Evolutionary conservation across 1,140 invertebrate genomes (phyloP), one percentile per base, ranked within the genome.

Genomic region (Macrosteles quadrilineatus): DNA sequence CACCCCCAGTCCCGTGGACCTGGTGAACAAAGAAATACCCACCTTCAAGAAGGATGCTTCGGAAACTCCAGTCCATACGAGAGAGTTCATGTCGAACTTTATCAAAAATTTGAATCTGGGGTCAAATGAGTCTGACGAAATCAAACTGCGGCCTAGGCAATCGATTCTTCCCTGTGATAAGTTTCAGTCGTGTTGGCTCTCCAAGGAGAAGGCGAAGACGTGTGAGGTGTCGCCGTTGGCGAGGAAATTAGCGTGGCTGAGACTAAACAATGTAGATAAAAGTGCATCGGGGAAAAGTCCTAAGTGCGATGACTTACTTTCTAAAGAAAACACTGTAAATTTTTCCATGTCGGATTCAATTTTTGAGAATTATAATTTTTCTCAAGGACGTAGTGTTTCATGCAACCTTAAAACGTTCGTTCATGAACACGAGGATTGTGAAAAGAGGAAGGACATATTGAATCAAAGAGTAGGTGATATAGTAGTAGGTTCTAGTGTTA

Each of bases 1-100:
- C 0, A 36, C 70, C 21, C 70, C 71, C 3, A 75, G 74, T 31
- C 75, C 75, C 1, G 69, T 74, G 1, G 72, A 75, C 23, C 31
- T 76, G 31, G 68, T 71, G 32, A 71, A 76, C 50, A 76, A 76
- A 70, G 72, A 69, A 19, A 72, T 76, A 67, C 72, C 73, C 1
- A 27, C 57, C 31, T 17, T 14, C 29, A 45, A 27, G 21, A 9
- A 36, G 17, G 30, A 67, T 17, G 12, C 55, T 27, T 69, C 66
- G 23, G 55, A 69, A 27, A 69, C 67, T 25, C 63, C 59, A 9
- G 30, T 17, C 31, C 32, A 19, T 66, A n/a, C 59, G 27, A 43
- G 68, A 53, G 53, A 66, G 55, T 50, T 59, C 14, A 36, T 19
- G 9, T 59, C 27, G 14, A 29, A 9, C 12, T 59, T 59, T 59